Evolutionary conservation across 1,140 invertebrate species (phyloP), one percentile per base, ranked within the genome.

Genomic region (Anagrus nilaparvatae): DNA sequence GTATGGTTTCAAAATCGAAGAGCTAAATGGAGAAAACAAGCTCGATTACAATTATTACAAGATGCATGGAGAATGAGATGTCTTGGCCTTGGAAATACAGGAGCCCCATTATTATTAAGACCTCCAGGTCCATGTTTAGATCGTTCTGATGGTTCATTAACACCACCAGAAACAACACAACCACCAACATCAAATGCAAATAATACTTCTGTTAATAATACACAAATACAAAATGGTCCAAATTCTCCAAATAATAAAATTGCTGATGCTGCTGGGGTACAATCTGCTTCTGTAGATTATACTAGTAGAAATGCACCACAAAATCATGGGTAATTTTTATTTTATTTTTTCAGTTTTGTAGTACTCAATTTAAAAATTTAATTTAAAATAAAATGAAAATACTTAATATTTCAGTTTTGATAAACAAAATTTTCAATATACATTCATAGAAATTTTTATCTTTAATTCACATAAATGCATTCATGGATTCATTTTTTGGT

Each of bases 1-100:
- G 85, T 90, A n/a, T 89, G 85, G 86, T 88, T 89, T 63, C 86
- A 89, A 72, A 88, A 89, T 56, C 71, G 85, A n/a, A 69, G 85
- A 38, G 85, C 86, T 9, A 88, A 90, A 58, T 88, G 85, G 86
- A 73, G 85, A 21, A 89, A 89, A 55, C 84, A 89, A 56, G 85
- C 87, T 2, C 71, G 87, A 12, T 66, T 91, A 21, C 86, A 89
- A 54, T 65, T 91, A 23, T 70, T 89, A 10, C 87, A 91, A 60
- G 87, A 90, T 57, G 86, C 87, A 4, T 91, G 86, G 86, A 69
- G 86, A 53, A 87, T 91, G 82, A 76, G 86, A 36, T 89, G 85
- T 54, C 67, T 90, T 14, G 84, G 84, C 19, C 69, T 88, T 29
- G 79, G 69, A 16, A 65, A 53, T 37, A 63, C 68, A 4, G 69